Base-by-base conservation (phyloP, 2,888 invertebrate genomes). In the Hyles lineata region DNA sequence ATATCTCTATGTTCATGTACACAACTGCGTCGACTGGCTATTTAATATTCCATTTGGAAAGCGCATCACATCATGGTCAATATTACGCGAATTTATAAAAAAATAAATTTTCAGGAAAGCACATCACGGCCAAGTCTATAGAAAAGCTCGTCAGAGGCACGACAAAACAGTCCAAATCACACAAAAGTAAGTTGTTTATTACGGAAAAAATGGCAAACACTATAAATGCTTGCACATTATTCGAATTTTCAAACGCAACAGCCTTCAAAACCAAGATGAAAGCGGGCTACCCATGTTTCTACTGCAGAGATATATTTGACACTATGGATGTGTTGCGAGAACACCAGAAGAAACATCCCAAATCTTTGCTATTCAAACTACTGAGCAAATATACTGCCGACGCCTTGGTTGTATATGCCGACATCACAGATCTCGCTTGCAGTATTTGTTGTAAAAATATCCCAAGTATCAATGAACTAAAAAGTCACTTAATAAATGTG, bases 281-380 rank as follows among this genome's bases (percentile, higher is more conserved):
- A 2, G 76, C 77, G 1, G 87, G 86, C 0, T 87, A 80, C 73
- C 83, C 85, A 0, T 87, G 87, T 11, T 86, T 83, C 74, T 87
- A 85, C 70, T 87, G 87, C 60, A 73, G 80, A 17, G 71, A 77
- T 55, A 77, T 79, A 7, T 82, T 80, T 32, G 79, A 77, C 25
- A 79, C 80, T 11, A 79, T 83, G 1, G 74, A 80, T 6, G 72
- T 76, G 1, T 32, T 87, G 0, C 76, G 77, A 43, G 73, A 78
- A 6, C 87, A 87, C 19, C 80, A 80, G 70, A 73, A 11, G 0
- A 43, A 15, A 15, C 82, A 77, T 71, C 73, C 72, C 0, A 81
- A 80, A 58, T 73, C 72, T 6, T 81, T 76, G 71, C 50, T 82
- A 0, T 74, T 73, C 4, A 76, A 81, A 58, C 62, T 82, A 0